Percentiles rank a stretch among this genome's conserved stretches.
Conservation (phyloP, 2,113 vertebrate genomes). For the Melierax canorus region DNA sequence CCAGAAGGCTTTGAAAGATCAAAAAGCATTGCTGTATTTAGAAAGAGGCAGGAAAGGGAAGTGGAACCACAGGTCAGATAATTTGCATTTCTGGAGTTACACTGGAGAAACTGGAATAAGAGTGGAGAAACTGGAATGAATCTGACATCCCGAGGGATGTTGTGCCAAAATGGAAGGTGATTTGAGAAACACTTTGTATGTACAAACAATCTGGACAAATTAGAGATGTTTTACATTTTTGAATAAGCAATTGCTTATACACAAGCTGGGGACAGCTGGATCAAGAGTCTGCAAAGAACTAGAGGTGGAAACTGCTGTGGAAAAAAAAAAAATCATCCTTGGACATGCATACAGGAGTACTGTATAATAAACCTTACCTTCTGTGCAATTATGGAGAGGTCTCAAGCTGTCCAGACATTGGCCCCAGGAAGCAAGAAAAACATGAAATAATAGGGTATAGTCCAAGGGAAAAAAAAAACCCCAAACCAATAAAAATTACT, state of each 20-base stretch:
- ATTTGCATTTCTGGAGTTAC: neutral
- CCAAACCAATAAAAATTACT: neutral
- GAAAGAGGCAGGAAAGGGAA: neutral
- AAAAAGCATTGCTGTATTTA: neutral
- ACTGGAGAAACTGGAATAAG: neutral
- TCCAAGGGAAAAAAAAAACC: neutral
- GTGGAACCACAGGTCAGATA: neutral
- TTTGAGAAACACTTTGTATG: neutral
- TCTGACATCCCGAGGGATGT: too few species aligned
- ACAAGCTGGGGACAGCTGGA: neutral
- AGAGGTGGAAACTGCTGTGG: neutral
- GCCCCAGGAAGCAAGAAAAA: neutral
- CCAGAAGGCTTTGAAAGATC: neutral
- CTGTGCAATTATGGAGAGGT: neutral
- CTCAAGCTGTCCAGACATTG: neutral
- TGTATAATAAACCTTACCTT: neutral
- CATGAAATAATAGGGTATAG: neutral
- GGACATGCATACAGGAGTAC: fast-evolving
- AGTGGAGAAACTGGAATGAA: neutral
- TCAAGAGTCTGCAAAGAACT: neutral
- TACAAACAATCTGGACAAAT: neutral
- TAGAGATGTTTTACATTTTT: neutral
- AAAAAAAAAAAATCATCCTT: neutral
- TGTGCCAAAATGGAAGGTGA: neutral
- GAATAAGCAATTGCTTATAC: neutral